A percentile compares a stretch with the other conserved stretches of the same genome.
Conservation (phyloP, 1,140 invertebrate genomes). For the Calycopis cecrops region DNA sequence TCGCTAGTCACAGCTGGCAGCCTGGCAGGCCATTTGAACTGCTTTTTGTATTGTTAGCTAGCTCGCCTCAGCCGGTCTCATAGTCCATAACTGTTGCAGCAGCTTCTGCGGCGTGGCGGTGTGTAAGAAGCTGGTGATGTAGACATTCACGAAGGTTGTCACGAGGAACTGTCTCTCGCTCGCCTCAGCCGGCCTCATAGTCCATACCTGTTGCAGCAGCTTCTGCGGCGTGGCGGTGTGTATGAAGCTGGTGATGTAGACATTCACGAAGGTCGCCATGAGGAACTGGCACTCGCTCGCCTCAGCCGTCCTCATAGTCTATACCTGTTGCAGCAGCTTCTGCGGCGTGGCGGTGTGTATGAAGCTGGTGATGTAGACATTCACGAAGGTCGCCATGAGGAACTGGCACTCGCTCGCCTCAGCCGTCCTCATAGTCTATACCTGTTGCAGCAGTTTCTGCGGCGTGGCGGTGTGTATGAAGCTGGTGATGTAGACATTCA, state of each 20-base stretch:
- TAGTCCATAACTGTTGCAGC: conserved; percentile 81
- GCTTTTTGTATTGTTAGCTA: no score
- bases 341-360: no score
- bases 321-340: no score
- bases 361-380: no score
- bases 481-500: conserved; percentile 98
- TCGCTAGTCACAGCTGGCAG: no score
- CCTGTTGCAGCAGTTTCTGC: conserved; percentile 89
- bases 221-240: conserved; percentile 87
- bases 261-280: conserved; percentile 99
- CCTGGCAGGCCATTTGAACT: conserved; percentile 90
- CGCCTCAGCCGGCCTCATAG: no score
- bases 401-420: no score
- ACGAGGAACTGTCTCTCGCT: conserved; percentile 77
- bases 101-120: conserved; percentile 89
- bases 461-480: conserved; percentile 91
- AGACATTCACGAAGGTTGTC: conserved; percentile 99
- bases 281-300: conserved; percentile 99
- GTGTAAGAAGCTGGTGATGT: conserved; percentile 95
- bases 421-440: conserved; percentile 38
- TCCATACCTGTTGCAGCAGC: conserved; percentile 84
- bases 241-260: conserved; percentile 98
- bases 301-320: no score
- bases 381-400: no score
- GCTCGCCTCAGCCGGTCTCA: no score